Percentiles rank a stretch among this genome's conserved stretches.
phyloP scores from a whole-genome alignment of 2,888 invertebrate species.

The Brachycybe producta region DNA sequence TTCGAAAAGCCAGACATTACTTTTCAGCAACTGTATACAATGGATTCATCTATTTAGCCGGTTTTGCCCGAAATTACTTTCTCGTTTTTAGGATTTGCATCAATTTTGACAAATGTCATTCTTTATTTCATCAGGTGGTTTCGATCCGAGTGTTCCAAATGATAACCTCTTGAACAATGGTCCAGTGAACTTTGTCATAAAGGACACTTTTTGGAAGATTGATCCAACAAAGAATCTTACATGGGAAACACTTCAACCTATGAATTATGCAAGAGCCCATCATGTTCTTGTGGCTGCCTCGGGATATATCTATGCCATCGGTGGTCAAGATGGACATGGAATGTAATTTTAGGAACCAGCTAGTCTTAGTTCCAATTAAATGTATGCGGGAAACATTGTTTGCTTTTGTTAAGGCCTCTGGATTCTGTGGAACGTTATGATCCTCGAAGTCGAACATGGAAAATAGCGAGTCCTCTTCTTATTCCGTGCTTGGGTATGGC shows the following conservation, averaged over 20 bases:
- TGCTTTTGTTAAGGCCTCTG: constrained; percentile 1
- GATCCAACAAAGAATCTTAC: background rate
- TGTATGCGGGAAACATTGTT: background rate
- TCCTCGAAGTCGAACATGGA: constrained; percentile 1
- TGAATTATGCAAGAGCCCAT: constrained; percentile 3
- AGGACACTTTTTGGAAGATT: background rate
- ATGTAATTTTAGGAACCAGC: constrained; percentile 1
- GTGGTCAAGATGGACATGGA: constrained; percentile 5
- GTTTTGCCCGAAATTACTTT: background rate
- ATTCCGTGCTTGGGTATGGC: constrained; percentile 12
- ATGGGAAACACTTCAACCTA: constrained; percentile 4
- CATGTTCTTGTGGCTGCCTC: constrained; percentile 3
- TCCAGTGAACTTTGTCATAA: constrained; percentile 2
- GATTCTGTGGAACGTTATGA: constrained; percentile 11
- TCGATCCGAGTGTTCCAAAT: no score
- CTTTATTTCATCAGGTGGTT: constrained; percentile 1
- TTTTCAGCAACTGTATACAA: background rate
- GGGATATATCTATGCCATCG: constrained; percentile 2
- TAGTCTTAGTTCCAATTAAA: no score
- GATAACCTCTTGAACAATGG: background rate
- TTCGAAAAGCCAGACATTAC: constrained; percentile 4
- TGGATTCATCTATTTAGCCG: constrained; percentile 1
- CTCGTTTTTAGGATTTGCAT: background rate
- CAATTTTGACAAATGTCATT: background rate
- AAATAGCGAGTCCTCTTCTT: background rate